A percentile compares a stretch with the other conserved stretches of the same genome.
phyloP scores from a whole-genome alignment of 64 coral and sea anemone species.

The Dendronephthya gigantea region DNA sequence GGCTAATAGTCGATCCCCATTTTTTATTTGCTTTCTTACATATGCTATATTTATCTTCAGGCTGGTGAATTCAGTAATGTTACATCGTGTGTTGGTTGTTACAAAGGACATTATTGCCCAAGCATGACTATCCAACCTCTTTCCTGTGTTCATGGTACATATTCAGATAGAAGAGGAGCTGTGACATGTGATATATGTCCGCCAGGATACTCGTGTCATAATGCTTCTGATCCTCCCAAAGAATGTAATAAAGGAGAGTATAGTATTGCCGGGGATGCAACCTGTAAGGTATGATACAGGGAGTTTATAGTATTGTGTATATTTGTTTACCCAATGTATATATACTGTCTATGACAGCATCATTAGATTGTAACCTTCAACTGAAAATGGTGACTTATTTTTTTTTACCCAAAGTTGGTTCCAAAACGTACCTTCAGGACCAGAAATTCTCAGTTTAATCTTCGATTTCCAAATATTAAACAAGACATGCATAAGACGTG shows the following conservation, averaged over 20 bases:
- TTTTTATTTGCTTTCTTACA: background rate
- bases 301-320: background rate
- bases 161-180: background rate
- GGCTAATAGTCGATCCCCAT: too few species aligned
- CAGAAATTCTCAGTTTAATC: too few species aligned
- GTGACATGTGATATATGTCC: background rate
- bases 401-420: too few species aligned
- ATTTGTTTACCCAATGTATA: background rate
- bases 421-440: too few species aligned
- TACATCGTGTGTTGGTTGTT: background rate
- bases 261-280: slow-evolving; percentile 77
- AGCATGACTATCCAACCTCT: background rate
- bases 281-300: slow-evolving; percentile 56
- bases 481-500: too few species aligned
- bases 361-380: too few species aligned
- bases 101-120: slow-evolving; percentile 9
- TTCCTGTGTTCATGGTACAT: background rate
- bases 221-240: background rate
- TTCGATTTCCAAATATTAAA: too few species aligned
- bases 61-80: slow-evolving; percentile 12
- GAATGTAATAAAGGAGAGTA: slow-evolving; percentile 47
- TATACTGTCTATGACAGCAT: background rate
- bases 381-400: too few species aligned
- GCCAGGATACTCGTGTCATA: background rate
- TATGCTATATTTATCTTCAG: background rate